Evolutionary conservation across 2,888 invertebrate species (phyloP).

Genomic region (Luperina nickerlii): DNA sequence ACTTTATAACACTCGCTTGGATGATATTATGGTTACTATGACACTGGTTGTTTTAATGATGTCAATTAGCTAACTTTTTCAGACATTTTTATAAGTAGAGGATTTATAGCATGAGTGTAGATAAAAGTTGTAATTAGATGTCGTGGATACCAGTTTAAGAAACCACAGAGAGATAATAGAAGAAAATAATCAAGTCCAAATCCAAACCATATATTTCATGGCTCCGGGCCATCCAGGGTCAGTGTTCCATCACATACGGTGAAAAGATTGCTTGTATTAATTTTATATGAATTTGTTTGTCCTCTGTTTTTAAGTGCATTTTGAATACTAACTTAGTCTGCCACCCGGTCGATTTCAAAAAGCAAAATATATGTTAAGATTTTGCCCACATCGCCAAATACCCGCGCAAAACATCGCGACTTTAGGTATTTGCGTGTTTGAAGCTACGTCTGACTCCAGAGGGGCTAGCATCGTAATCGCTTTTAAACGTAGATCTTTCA

Average conservation of each 20-base stretch:
- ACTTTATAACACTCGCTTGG: too few relatives aligned
- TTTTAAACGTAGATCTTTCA: background rate
- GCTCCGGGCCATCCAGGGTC: background rate
- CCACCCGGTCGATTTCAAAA: too few relatives aligned
- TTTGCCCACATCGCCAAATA: background rate
- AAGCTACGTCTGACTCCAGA: background rate
- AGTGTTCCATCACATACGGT: background rate
- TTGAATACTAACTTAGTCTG: background rate
- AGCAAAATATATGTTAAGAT: background rate
- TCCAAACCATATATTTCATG: background rate
- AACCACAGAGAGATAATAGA: background rate
- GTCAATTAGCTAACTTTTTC: too few relatives aligned
- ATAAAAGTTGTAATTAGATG: conserved; percentile 17
- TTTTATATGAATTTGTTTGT: background rate
- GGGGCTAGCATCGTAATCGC: background rate
- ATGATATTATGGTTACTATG: too few relatives aligned
- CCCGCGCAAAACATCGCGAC: background rate
- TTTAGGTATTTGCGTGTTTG: background rate
- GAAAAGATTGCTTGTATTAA: background rate
- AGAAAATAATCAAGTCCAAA: background rate
- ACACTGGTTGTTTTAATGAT: too few relatives aligned
- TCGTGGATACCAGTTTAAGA: conserved; percentile 11
- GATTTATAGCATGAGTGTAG: too few relatives aligned
- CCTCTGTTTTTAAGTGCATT: background rate
- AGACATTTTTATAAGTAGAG: too few relatives aligned